Conservation (phyloP, 2,113 vertebrate species). For the Zosterops pallidus region DNA sequence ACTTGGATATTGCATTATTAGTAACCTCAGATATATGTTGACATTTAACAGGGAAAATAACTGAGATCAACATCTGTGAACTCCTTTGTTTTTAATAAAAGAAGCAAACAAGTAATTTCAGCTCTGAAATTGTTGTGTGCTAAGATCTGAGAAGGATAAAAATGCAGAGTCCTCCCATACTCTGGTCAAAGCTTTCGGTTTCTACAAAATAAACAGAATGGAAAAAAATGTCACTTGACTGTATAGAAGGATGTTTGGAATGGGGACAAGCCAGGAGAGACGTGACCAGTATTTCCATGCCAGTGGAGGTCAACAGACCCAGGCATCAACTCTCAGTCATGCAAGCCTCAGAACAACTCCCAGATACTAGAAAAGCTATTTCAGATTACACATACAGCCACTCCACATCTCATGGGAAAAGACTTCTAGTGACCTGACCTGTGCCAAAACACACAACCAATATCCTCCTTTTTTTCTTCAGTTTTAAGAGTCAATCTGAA, state of each 20-base stretch:
- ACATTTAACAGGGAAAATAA: neutral
- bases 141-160: conserved; percentile 8
- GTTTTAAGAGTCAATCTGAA: neutral
- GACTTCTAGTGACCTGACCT: neutral
- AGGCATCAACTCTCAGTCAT: neutral
- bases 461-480: neutral
- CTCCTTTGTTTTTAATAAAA: neutral
- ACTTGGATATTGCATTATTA: neutral
- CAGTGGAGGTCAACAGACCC: neutral
- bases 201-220: neutral
- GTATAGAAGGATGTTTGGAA: neutral
- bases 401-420: neutral
- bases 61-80: neutral
- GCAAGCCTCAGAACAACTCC: neutral
- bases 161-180: neutral
- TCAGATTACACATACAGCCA: neutral
- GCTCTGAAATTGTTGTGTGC: neutral
- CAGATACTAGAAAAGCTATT: neutral
- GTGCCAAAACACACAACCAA: neutral
- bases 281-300: neutral
- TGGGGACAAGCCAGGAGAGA: neutral
- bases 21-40: neutral
- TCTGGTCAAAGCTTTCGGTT: neutral
- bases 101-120: neutral
- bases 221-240: neutral